These are phyloP conservation scores for Panthera leo DNA, from an alignment of 2,113 vertebrate genomes.

Conservation along the genomic window DNA sequence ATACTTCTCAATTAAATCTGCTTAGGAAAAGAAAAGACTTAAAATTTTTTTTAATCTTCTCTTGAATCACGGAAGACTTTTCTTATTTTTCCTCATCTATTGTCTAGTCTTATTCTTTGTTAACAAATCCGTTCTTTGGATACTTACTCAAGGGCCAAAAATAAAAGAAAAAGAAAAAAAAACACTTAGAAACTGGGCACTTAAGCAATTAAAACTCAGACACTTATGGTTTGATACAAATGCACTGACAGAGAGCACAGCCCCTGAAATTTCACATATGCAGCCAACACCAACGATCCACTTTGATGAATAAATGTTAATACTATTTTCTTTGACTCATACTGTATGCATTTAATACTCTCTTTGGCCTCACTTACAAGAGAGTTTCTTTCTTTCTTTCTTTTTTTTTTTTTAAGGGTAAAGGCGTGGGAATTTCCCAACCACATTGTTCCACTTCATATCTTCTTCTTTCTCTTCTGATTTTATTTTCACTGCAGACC, in stretches of 20 bases:
- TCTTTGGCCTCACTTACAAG: constrained; percentile 8
- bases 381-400: neutral
- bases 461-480: constrained; percentile 67
- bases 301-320: constrained; percentile 33
- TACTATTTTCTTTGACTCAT: constrained; percentile 12
- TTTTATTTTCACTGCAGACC: constrained; percentile 50
- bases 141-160: neutral
- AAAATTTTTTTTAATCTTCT: constrained; percentile 5
- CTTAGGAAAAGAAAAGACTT: constrained; percentile 17
- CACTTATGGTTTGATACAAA: constrained; percentile 68
- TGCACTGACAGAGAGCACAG: neutral
- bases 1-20: constrained; percentile 45
- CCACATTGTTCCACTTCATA: constrained; percentile 54
- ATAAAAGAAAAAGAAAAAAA: neutral
- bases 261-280: neutral
- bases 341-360: neutral
- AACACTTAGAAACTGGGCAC: constrained; percentile 25
- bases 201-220: constrained; percentile 56
- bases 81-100: constrained; percentile 28
- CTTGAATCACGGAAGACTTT: neutral
- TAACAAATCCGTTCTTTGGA: constrained; percentile 51
- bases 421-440: constrained; percentile 81
- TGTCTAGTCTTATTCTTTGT: neutral
- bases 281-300: neutral
- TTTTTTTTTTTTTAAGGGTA: neutral